A percentile compares a stretch with the other conserved stretches of the same genome.
Conservation (phyloP, 2,888 invertebrate genomes). For the Altica lythri region DNA sequence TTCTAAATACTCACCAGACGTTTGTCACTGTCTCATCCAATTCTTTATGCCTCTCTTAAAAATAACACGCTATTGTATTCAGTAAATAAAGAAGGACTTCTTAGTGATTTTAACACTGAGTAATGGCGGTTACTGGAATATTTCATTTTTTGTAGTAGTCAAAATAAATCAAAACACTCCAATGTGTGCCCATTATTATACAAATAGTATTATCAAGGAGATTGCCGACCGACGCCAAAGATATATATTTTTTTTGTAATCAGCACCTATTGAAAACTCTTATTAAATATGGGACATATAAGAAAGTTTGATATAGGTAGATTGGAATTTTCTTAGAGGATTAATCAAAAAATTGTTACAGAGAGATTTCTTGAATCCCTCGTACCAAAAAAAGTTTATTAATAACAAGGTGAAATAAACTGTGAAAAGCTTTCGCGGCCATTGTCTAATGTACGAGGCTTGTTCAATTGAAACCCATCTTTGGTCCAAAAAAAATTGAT, state of each 20-base stretch:
- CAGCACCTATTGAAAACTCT: conserved; percentile 16
- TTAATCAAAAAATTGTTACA: too few species aligned
- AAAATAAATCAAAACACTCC: conserved; percentile 26
- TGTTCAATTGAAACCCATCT: too few species aligned
- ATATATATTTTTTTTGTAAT: conserved; percentile 18
- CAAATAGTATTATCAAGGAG: conserved; percentile 15
- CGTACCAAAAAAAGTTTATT: too few species aligned
- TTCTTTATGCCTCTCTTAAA: conserved; percentile 23
- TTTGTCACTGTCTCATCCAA: conserved; percentile 26
- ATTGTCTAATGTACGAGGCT: too few species aligned
- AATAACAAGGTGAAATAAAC: too few species aligned
- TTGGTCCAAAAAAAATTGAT: too few species aligned
- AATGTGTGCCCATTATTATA: conserved; percentile 19
- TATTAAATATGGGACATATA: not conserved
- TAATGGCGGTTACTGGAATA: conserved; percentile 23
- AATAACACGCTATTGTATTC: conserved; percentile 25
- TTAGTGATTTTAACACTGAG: conserved; percentile 27
- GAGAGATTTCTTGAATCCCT: too few species aligned
- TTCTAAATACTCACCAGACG: conserved; percentile 22
- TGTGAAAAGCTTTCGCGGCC: too few species aligned
- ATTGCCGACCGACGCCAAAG: conserved; percentile 8
- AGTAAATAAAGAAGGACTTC: conserved; percentile 21
- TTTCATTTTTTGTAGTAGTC: conserved; percentile 22
- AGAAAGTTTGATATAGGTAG: not conserved
- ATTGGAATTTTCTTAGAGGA: too few species aligned